Conservation (phyloP, 2,888 invertebrate genomes). For the Bimastos eiseni region DNA sequence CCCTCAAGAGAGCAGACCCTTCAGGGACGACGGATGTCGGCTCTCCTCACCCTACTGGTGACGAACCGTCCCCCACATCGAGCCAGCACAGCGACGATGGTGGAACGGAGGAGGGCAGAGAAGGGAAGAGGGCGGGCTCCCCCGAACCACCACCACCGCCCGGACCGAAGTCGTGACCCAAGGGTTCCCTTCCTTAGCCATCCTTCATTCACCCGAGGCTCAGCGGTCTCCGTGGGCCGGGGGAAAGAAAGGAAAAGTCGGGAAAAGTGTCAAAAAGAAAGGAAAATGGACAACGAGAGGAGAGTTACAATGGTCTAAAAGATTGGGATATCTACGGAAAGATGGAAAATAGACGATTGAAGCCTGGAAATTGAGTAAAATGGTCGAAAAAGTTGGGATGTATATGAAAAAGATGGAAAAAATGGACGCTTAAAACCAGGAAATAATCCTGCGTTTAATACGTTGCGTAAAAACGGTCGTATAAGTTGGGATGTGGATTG, state of each 20-base stretch:
- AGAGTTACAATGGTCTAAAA: background rate
- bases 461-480: background rate
- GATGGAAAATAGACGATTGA: too few species aligned
- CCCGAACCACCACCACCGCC: too few species aligned
- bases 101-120: background rate
- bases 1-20: slow-evolving; percentile 56
- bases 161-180: background rate
- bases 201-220: background rate
- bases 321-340: background rate
- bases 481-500: background rate
- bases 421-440: too few species aligned
- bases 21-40: background rate
- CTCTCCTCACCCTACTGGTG: background rate
- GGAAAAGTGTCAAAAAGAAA: background rate
- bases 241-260: background rate
- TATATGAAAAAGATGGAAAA: too few species aligned
- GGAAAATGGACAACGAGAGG: background rate
- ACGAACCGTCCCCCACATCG: slow-evolving; percentile 3
- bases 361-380: too few species aligned
- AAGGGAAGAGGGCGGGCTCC: background rate
- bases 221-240: background rate
- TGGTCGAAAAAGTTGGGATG: too few species aligned
- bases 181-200: background rate
- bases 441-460: too few species aligned
- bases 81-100: background rate